Evolutionary conservation across 2,888 invertebrate species (phyloP).

Genomic region (Xylocampa areola): DNA sequence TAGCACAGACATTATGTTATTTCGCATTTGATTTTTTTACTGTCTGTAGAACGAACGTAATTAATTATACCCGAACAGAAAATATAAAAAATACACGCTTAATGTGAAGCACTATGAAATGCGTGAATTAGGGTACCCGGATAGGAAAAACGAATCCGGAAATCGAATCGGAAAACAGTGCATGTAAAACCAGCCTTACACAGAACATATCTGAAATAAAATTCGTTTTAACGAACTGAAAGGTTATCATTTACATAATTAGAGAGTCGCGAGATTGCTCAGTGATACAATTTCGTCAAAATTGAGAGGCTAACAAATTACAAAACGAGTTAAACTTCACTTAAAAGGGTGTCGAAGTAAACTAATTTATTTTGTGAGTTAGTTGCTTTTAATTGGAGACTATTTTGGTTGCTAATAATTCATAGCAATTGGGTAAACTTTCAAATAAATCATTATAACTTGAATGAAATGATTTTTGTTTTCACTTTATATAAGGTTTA

Average conservation of each 20-base stretch:
- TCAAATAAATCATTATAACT: no score
- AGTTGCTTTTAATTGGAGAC: constrained; percentile 14
- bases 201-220: neutral
- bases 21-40: no score
- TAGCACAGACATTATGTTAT: no score
- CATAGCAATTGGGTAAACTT: no score
- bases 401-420: neutral
- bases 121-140: no score
- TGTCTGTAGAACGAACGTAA: no score
- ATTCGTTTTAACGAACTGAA: constrained; percentile 10
- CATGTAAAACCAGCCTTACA: neutral
- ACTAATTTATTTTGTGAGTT: constrained; percentile 41
- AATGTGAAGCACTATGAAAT: no score
- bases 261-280: constrained; percentile 46
- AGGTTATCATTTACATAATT: constrained; percentile 60
- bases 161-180: neutral
- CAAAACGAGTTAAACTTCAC: constrained; percentile 36
- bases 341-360: constrained; percentile 35
- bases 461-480: no score
- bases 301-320: constrained; percentile 52
- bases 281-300: constrained; percentile 60
- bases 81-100: no score
- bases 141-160: no score
- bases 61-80: no score
- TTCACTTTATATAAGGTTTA: no score